Evolutionary conservation across 1,140 invertebrate species (phyloP).

Genomic region (Tetragonula clypearis): DNA sequence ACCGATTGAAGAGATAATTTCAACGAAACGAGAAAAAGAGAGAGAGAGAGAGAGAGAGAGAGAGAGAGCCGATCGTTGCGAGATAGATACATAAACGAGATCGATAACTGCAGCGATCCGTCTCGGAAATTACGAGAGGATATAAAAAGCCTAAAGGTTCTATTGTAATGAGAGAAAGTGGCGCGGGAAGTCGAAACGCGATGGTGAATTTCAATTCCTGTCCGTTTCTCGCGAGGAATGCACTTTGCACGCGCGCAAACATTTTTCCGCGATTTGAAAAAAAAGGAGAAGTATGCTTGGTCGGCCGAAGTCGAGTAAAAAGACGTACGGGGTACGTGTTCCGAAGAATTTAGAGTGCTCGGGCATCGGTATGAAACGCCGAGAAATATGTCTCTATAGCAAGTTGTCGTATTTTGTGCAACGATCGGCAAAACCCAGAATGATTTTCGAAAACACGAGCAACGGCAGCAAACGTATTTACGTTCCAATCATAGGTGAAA

Average conservation of each 20-base stretch:
- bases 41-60: no score
- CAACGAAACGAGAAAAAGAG: no score
- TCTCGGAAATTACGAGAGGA: conserved; percentile 67
- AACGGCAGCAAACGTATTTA: background rate
- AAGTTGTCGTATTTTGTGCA: no score
- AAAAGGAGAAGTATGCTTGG: background rate
- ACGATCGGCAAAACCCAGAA: background rate
- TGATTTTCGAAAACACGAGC: background rate
- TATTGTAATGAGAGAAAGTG: conserved; percentile 73
- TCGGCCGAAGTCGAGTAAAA: no score
- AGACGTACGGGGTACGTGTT: no score
- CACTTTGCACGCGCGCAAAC: background rate
- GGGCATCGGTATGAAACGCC: no score
- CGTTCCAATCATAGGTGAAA: background rate
- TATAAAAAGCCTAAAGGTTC: conserved; percentile 57
- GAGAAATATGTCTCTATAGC: background rate
- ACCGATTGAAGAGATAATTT: no score
- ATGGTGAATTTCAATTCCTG: conserved; percentile 39
- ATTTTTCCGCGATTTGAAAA: conserved; percentile 2
- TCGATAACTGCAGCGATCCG: conserved; percentile 53
- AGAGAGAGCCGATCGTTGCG: background rate
- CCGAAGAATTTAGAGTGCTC: no score
- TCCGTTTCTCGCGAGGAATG: conserved; percentile 25
- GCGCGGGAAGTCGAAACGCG: conserved; percentile 58
- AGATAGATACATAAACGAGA: conserved; percentile 21